These are phyloP conservation scores for Neuroterus valhalla DNA, from an alignment of 1,140 invertebrate species.

Conservation along the genomic window DNA sequence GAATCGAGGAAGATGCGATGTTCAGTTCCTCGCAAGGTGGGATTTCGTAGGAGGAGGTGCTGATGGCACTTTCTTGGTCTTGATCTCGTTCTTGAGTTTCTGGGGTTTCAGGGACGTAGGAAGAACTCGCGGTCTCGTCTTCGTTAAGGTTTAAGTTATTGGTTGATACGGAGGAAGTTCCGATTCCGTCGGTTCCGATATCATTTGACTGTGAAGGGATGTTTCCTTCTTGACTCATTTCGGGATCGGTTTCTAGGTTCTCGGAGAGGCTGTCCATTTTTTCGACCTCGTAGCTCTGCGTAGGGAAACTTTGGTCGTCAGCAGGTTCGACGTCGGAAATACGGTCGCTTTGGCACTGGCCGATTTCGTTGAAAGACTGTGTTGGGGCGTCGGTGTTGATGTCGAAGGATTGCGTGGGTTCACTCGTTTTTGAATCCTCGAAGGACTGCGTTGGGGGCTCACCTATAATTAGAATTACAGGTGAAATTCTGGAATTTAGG, in stretches of 20 bases:
- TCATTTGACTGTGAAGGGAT: constrained; percentile 72
- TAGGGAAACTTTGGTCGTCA: constrained; percentile 70
- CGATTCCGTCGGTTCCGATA: constrained; percentile 65
- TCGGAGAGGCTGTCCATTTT: constrained; percentile 64
- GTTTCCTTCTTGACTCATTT: constrained; percentile 69
- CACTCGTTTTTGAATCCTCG: constrained; percentile 61
- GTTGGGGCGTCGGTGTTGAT: constrained; percentile 62
- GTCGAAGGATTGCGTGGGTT: constrained; percentile 61
- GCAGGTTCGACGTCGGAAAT: constrained; percentile 44
- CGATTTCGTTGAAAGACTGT: constrained; percentile 68
- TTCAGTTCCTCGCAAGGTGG: constrained; percentile 72
- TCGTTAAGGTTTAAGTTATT: constrained; percentile 69
- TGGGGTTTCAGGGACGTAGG: constrained; percentile 72
- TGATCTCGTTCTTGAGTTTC: constrained; percentile 72
- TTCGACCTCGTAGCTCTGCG: constrained; percentile 69
- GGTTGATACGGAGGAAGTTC: constrained; percentile 63
- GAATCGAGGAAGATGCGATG: constrained; percentile 68
- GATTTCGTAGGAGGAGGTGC: constrained; percentile 73
- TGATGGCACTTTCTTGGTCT: constrained; percentile 73
- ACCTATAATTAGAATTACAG: constrained; percentile 15
- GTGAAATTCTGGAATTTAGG: constrained; percentile 20
- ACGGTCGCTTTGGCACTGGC: constrained; percentile 58
- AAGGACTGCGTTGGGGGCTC: constrained; percentile 68
- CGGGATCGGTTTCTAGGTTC: constrained; percentile 63
- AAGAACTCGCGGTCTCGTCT: constrained; percentile 71